Base-by-base conservation (phyloP, 37 sponge, comb jelly and placozoan species). In the Axinella damicornis region DNA sequence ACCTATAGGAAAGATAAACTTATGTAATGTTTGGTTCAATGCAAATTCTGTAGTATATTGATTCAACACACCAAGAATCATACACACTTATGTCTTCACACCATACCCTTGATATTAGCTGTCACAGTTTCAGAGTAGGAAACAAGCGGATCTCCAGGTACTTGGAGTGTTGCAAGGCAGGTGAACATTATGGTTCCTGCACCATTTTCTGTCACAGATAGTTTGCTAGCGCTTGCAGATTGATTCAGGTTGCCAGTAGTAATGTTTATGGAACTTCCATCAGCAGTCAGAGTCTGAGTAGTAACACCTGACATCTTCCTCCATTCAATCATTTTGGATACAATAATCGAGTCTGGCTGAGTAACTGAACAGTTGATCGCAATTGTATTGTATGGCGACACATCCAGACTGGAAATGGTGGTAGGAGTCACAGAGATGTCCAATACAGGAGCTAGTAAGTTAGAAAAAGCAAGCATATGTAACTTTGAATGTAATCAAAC, bases 61-160 rank as follows among this genome's bases (percentile, higher is more conserved):
- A 34, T 35, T 19, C n/a, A 24, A 69, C 70, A 69, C 38, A n/a
- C n/a, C n/a, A n/a, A n/a, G n/a, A n/a, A n/a, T n/a, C n/a, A n/a
- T n/a, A n/a, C n/a, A n/a, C n/a, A n/a, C n/a, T n/a, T n/a, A n/a
- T n/a, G n/a, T n/a, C n/a, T n/a, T n/a, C n/a, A n/a, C n/a, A n/a
- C n/a, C 17, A 19, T 56, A 73, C 74, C 74, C 53, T 73, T 73
- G 6, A 73, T 56, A 24, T 25, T 73, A 5, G 27, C 74, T 73
- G 18, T 56, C 24, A 31, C 53, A 18, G 56, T 53, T 53, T 40
- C 30, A 28, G 55, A 53, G 19, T 13, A 73, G 41, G 74, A 73
- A 56, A 73, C 53, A 5, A 73, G 13, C 11, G 74, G 74, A 39
- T 73, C 74, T 73, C 74, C 74, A 73, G 56, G 74, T 21, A 73